A percentile compares a stretch with the other conserved stretches of the same genome.
Conservation (phyloP, 2,113 vertebrate species). For the Lampris incognitus region DNA sequence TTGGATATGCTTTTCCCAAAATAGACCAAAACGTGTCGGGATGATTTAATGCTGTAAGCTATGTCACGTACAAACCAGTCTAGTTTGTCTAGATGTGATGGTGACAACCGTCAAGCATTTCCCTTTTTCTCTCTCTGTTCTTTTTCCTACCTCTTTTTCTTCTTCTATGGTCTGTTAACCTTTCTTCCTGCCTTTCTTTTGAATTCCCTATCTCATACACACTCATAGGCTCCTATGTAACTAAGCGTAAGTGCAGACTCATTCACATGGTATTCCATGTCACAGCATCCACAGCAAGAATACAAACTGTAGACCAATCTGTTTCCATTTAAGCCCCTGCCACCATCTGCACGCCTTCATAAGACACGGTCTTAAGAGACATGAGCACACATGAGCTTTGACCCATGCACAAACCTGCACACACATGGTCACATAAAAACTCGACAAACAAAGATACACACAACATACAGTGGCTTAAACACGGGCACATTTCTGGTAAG, state of each 20-base stretch:
- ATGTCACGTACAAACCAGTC: slow-evolving; percentile 49
- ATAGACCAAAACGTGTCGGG: slow-evolving; percentile 15
- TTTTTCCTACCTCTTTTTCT: slow-evolving; percentile 7
- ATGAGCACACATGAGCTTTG: background rate
- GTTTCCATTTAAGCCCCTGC: slow-evolving; percentile 75
- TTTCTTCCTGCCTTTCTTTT: slow-evolving; percentile 26
- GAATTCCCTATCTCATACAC: slow-evolving; percentile 19
- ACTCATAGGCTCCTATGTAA: slow-evolving; percentile 16
- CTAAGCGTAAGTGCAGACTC: slow-evolving; percentile 46
- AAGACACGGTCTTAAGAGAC: slow-evolving; percentile 15
- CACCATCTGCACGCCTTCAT: slow-evolving; percentile 32
- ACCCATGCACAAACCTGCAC: background rate
- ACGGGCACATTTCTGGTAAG: slow-evolving; percentile 43
- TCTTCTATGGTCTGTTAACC: background rate
- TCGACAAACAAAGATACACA: slow-evolving; percentile 23
- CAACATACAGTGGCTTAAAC: background rate
- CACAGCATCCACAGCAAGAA: slow-evolving; percentile 56
- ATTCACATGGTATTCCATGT: slow-evolving; percentile 61
- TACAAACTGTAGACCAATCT: slow-evolving; percentile 70
- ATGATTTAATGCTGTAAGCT: slow-evolving; percentile 46
- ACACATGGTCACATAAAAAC: background rate
- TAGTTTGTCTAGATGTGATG: slow-evolving; percentile 27
- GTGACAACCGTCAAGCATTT: background rate
- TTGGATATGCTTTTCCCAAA: slow-evolving; percentile 31
- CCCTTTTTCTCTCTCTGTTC: slow-evolving; percentile 20